Evolutionary conservation across 2,113 vertebrate species (phyloP).

Genomic region (Heterocephalus glaber): DNA sequence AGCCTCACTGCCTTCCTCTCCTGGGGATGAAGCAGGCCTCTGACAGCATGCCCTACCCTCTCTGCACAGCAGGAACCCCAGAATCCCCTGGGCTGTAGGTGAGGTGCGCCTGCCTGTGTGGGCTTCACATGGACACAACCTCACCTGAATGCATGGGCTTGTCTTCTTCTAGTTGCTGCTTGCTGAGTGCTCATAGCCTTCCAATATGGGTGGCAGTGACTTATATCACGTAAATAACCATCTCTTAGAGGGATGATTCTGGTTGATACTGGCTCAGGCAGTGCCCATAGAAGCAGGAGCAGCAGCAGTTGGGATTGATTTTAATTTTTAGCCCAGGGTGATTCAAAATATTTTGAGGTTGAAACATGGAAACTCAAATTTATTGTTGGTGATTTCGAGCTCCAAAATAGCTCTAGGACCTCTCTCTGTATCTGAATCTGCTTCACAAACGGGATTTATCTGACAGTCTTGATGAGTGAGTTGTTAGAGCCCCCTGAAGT

Average conservation of each 20-base stretch:
- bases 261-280: neutral
- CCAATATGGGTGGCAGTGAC: neutral
- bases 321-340: constrained; percentile 14
- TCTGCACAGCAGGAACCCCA: neutral
- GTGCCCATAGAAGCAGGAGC: neutral
- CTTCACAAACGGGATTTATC: neutral
- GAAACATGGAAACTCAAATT: constrained; percentile 50
- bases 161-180: neutral
- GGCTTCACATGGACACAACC: fast-evolving
- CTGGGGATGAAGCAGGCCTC: neutral
- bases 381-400: constrained; percentile 31
- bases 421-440: constrained; percentile 34
- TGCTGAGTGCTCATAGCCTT: neutral
- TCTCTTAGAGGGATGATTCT: neutral
- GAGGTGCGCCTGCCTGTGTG: neutral
- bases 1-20: neutral
- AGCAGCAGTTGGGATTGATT: constrained; percentile 22
- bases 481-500: constrained; percentile 44
- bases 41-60: neutral
- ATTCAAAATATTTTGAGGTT: constrained; percentile 47
- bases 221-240: neutral
- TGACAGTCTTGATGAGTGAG: constrained; percentile 3
- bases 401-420: constrained; percentile 8
- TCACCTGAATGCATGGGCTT: fast-evolving
- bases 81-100: neutral